These are phyloP conservation scores for Acanthacorydalis orientalis DNA, from an alignment of 2,888 invertebrate species.

Conservation along the genomic window DNA sequence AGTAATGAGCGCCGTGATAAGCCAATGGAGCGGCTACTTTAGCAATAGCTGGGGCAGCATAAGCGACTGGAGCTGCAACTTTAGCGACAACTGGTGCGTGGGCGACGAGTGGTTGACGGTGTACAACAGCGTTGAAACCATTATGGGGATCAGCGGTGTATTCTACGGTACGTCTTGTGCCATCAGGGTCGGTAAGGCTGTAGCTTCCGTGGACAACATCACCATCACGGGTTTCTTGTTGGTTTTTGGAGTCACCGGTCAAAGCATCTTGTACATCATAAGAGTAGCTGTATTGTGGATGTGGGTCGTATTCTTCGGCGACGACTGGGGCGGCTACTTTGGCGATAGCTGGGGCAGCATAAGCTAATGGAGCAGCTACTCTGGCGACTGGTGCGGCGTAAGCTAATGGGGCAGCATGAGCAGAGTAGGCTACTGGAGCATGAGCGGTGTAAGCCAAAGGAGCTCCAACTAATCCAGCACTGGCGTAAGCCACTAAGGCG, in stretches of 20 bases:
- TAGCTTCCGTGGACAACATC: constrained; percentile 43
- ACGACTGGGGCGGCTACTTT: constrained; percentile 13
- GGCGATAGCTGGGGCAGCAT: constrained; percentile 12
- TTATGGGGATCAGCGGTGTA: constrained; percentile 35
- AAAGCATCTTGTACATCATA: constrained; percentile 38
- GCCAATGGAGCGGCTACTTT: neutral
- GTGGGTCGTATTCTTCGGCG: constrained; percentile 20
- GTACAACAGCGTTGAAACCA: constrained; percentile 38
- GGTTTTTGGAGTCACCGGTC: constrained; percentile 38
- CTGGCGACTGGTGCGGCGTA: constrained; percentile 8
- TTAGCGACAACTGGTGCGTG: constrained; percentile 20
- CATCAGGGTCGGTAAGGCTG: constrained; percentile 39
- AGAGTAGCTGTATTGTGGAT: constrained; percentile 36
- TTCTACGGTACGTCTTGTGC: constrained; percentile 44
- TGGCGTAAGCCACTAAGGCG: constrained; percentile 14
- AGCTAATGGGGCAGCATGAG: constrained; percentile 9
- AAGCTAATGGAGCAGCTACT: constrained; percentile 10
- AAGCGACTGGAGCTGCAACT: constrained; percentile 12
- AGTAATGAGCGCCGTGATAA: neutral
- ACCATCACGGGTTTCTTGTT: constrained; percentile 45
- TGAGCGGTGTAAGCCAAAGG: constrained; percentile 12
- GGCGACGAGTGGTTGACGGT: constrained; percentile 28
- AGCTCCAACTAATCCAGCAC: constrained; percentile 11
- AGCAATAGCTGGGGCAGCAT: constrained; percentile 5
- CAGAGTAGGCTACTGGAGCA: constrained; percentile 6